Evolutionary conservation across 2,797 vertebrate genomes (phyloP), one percentile per base, ranked within the genome.

Genomic region (Tadarida brasiliensis): DNA sequence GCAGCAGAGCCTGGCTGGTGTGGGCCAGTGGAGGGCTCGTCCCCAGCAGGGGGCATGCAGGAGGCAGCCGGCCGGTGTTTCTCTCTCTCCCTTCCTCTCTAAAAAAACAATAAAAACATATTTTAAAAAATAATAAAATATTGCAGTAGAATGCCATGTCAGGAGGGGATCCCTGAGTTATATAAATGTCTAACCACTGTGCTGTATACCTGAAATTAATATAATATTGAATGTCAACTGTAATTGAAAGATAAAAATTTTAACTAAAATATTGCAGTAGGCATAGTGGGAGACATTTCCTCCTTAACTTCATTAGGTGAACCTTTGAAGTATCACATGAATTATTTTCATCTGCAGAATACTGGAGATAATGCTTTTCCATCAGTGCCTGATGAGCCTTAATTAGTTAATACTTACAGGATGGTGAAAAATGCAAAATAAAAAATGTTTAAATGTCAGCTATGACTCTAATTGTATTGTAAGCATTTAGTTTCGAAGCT

Each of bases 361-460:
- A 90, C 1, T 85, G 92, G 56, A 92, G 84, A 89, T 71, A 94
- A 91, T 94, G 94, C 49, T 89, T 96, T 82, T 3, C 0, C 92
- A 81, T 94, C 59, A 61, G 87, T 78, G 81, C 81, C 95, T 96
- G 94, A 96, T 94, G 91, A 95, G 28, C 80, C 90, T 95, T 96
- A 95, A 97, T 97, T 96, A 96, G 95, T 95, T 94, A 94, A 96
- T 90, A 71, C 94, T 95, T 96, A 92, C 49, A 81, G 35, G 39
- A 14, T 91, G 85, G 85, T 96, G 87, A 96, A 82, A 96, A 96
- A 92, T 88, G 73, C 93, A 97, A 95, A 94, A 90, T 83, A 65
- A 94, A 95, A 95, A 97, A 86, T 91, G 65, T 94, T 94, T 95
- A 96, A 96, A 97, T 96, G 92, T 96, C 96, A 95, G 7, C 77